Conservation (phyloP, 2,888 invertebrate species). For the Galeruca laticollis region DNA sequence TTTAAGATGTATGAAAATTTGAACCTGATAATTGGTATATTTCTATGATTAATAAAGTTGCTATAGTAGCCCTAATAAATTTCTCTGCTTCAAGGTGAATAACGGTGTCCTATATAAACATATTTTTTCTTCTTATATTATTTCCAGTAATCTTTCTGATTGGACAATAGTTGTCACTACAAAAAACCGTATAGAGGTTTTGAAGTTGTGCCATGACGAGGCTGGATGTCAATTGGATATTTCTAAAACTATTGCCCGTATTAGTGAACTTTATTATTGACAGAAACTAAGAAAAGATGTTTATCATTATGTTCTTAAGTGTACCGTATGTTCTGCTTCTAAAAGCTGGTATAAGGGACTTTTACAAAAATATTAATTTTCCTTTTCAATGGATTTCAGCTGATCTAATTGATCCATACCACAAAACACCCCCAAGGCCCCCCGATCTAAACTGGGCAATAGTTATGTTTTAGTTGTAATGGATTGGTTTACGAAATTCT, state of each 20-base stretch:
- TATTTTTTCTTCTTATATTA: not conserved
- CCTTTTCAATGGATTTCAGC: conserved; percentile 38
- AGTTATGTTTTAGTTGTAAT: conserved; percentile 18
- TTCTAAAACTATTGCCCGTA: no score
- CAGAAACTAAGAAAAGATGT: no score
- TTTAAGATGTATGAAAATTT: conserved; percentile 25
- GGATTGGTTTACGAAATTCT: conserved; percentile 22
- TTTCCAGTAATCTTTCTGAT: not conserved
- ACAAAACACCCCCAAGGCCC: no score
- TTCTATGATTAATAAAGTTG: conserved; percentile 38
- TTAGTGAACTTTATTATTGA: no score
- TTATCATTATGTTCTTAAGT: no score
- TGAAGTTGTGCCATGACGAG: no score
- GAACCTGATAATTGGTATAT: conserved; percentile 40
- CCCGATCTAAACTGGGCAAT: conserved; percentile 26
- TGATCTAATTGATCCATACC: conserved; percentile 47
- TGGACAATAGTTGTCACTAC: conserved; percentile 48
- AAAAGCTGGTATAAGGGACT: no score
- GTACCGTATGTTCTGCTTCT: no score
- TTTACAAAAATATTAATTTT: conserved; percentile 47
- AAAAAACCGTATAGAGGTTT: no score
- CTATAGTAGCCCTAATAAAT: conserved; percentile 27
- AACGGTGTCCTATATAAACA: conserved; percentile 42
- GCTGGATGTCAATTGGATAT: no score
- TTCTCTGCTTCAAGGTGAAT: conserved; percentile 40